phyloP scores from a whole-genome alignment of 2,888 invertebrate species.

The Caenorhabditis sp. region DNA sequence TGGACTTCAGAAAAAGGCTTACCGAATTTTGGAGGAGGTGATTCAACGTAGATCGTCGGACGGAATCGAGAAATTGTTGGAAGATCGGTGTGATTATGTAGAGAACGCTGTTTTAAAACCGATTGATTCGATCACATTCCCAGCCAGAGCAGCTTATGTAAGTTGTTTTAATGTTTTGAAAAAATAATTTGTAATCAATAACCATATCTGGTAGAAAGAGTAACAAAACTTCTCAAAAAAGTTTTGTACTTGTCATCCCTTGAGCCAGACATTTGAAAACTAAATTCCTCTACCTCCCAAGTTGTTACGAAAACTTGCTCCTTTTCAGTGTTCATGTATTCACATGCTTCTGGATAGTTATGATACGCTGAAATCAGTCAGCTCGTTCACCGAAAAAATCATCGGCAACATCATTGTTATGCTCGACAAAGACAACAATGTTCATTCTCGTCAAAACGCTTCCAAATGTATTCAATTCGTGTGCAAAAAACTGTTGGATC shows the following conservation, averaged over 20 bases:
- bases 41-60: conserved; percentile 51
- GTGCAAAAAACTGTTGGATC: conserved; percentile 48
- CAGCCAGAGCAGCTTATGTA: conserved; percentile 44
- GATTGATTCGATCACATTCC: conserved; percentile 28
- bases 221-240: too few relatives aligned
- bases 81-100: conserved; percentile 24
- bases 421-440: conserved; percentile 59
- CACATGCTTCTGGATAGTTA: conserved; percentile 32
- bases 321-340: conserved; percentile 42
- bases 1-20: conserved; percentile 66
- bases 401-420: conserved; percentile 55
- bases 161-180: conserved; percentile 11
- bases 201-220: too few relatives aligned
- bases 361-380: conserved; percentile 35
- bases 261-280: too few relatives aligned
- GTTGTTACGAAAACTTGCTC: too few relatives aligned
- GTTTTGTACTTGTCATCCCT: too few relatives aligned
- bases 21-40: conserved; percentile 63
- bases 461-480: conserved; percentile 60
- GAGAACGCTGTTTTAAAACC: conserved; percentile 39
- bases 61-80: conserved; percentile 46
- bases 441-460: conserved; percentile 55
- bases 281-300: too few relatives aligned
- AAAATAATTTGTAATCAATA: background rate
- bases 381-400: conserved; percentile 39